Evolutionary conservation across 2,797 vertebrate genomes (phyloP), one percentile per base, ranked within the genome.

Genomic region (Parotocinclus haroldoi): DNA sequence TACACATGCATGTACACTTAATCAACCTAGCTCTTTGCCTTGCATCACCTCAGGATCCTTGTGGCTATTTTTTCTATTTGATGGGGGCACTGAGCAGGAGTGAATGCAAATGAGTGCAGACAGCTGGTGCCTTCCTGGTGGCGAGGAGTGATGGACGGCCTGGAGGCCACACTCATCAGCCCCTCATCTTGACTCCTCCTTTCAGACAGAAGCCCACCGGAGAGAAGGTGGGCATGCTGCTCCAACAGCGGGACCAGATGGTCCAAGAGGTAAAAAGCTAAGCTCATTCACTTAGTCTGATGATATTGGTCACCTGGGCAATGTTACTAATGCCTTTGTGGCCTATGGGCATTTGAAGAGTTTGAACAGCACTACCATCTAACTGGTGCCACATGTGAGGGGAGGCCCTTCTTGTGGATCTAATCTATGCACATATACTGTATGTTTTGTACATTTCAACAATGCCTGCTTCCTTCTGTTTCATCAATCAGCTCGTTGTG

Each of bases 91-190:
- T 10, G 53, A 81, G 76, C 82, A 82, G 85, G 90, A 90, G 88
- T 85, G 87, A 91, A 95, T 96, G 93, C 89, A 97, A 96, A 98
- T 96, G 93, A 95, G 89, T 87, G 84, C 88, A 94, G 94, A 94
- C 95, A 98, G 94, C 94, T 98, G 95, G 92, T 85, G 90, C 86
- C 81, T 87, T 92, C 89, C 90, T 92, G 58, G 71, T 93, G 90
- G 91, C 86, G 79, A 88, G 84, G 88, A 89, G 89, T 93, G 93
- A 94, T 92, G 90, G 90, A 94, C 91, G 88, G 91, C 91, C 92
- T 83, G 50, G 82, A 89, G 93, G 90, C 88, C 82, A 89, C 85
- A 84, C 91, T 87, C 89, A 82, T 91, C 92, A 89, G 89, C 86
- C 88, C 86, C 82, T 82, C 88, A 12, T 72, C 70, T 84, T 83